Evolutionary conservation across 2,113 vertebrate species (phyloP).

Genomic region (Festucalex cinctus): DNA sequence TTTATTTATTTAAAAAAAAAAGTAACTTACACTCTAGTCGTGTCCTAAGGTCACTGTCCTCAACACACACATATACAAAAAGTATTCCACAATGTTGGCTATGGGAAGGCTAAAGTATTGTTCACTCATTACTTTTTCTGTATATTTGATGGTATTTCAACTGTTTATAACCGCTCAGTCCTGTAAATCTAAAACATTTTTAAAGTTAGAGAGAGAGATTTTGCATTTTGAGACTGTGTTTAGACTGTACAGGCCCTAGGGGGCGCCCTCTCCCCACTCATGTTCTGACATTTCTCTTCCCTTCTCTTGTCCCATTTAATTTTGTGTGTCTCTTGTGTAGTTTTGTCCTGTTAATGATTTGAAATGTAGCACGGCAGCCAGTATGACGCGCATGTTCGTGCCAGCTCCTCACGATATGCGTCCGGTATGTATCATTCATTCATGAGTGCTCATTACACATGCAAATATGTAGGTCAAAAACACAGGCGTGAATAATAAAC

Average conservation of each 20-base stretch:
- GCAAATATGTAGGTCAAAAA: constrained; percentile 50
- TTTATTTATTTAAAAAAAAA: too few species aligned
- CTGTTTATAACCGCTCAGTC: too few species aligned
- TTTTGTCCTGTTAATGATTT: too few species aligned
- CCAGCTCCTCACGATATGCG: background rate
- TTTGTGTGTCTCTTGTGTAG: constrained; percentile 10
- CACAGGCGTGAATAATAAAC: constrained; percentile 45
- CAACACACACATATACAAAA: too few species aligned
- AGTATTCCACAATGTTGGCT: too few species aligned
- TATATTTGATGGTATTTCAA: too few species aligned
- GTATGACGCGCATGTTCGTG: background rate
- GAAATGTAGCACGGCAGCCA: background rate
- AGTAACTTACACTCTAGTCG: too few species aligned
- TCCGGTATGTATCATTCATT: constrained; percentile 18
- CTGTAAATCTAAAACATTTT: too few species aligned
- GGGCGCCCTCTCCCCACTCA: constrained; percentile 15
- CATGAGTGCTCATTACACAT: constrained; percentile 27
- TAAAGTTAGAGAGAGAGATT: too few species aligned
- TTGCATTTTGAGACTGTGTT: background rate
- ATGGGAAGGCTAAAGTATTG: too few species aligned
- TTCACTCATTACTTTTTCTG: too few species aligned
- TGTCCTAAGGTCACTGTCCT: too few species aligned
- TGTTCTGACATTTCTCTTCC: background rate
- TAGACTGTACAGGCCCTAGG: constrained; percentile 8
- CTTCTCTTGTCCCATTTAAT: background rate